Evolutionary conservation across 2,888 invertebrate species (phyloP), one percentile per base, ranked within the genome.

Genomic region (Hypena proboscidalis): DNA sequence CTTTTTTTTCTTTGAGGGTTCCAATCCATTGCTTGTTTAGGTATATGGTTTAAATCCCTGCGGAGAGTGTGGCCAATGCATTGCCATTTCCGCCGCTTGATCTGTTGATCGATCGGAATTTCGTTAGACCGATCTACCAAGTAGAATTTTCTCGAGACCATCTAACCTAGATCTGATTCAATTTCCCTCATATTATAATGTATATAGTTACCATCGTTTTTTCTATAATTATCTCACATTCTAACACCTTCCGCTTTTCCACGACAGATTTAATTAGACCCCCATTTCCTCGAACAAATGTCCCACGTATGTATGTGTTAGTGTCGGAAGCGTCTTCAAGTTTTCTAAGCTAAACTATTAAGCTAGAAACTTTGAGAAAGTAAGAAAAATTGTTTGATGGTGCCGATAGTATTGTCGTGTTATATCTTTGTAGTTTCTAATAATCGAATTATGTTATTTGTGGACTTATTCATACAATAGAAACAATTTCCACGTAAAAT

Each of bases 251-350:
- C 79, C 78, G 77, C 71, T 79, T 77, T 71, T 76, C 74, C 58
- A 67, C 46, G 44, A 41, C 25, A 27, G 54, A 37, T 57, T 56
- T 68, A 70, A 78, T 77, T 73, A 68, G 37, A 37, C 35, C 45
- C 38, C 53, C 50, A 23, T 74, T 83, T 80, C 85, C 82, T 79
- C 61, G 40, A 49, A 39, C 41, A 36, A 58, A 58, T 62, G 67
- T 82, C 78, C 58, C 81, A 80, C 83, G 75, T 74, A 39, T 38
- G 13, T 44, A 33, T 25, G 7, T 29, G 48, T 46, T 46, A 53
- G 32, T 51, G 65, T 77, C 80, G 83, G 83, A 85, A 83, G 77
- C 70, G 29, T 62, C 66, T 58, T 58, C 66, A 48, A 71, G 67
- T 72, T 77, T 73, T 72, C 70, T 66, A 67, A 51, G 36, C 47